A percentile compares a stretch with the other conserved stretches of the same genome.
Conservation (phyloP, 2,113 vertebrate species). For the Crotalus horridus region DNA sequence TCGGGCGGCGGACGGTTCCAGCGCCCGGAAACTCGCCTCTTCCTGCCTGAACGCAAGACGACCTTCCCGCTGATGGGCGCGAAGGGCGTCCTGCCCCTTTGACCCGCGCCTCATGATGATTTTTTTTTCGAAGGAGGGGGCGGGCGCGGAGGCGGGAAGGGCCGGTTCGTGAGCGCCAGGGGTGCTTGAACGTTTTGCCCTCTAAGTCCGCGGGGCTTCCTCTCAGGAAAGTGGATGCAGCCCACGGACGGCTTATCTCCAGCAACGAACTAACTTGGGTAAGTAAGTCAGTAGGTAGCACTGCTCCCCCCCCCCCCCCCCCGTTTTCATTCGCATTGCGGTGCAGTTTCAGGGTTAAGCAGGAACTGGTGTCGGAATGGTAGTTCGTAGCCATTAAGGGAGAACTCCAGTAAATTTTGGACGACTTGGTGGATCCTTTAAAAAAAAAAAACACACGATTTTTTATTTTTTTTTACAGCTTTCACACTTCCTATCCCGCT, state of each 20-base stretch:
- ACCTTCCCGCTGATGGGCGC: neutral
- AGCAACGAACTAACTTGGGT: neutral
- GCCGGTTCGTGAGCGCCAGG: neutral
- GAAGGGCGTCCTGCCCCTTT: neutral
- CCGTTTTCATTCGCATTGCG: neutral
- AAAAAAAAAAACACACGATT: neutral
- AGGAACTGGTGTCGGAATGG: neutral
- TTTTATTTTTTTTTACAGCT: neutral
- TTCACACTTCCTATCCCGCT: neutral
- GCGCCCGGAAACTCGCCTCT: neutral
- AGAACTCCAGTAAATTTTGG: neutral
- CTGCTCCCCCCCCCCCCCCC: neutral
- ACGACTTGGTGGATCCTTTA: neutral
- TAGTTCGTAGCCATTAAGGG: neutral
- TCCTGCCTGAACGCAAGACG: neutral
- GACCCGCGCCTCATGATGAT: neutral
- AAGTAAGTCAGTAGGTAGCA: neutral
- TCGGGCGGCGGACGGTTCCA: neutral
- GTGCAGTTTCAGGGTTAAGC: neutral
- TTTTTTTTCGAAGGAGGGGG: neutral
- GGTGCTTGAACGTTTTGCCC: neutral
- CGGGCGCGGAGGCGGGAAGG: neutral
- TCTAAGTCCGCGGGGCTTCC: neutral
- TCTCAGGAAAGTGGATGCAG: neutral
- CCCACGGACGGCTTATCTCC: neutral